Evolutionary conservation across 2,888 invertebrate species (phyloP).

Genomic region (Zygaena filipendulae): DNA sequence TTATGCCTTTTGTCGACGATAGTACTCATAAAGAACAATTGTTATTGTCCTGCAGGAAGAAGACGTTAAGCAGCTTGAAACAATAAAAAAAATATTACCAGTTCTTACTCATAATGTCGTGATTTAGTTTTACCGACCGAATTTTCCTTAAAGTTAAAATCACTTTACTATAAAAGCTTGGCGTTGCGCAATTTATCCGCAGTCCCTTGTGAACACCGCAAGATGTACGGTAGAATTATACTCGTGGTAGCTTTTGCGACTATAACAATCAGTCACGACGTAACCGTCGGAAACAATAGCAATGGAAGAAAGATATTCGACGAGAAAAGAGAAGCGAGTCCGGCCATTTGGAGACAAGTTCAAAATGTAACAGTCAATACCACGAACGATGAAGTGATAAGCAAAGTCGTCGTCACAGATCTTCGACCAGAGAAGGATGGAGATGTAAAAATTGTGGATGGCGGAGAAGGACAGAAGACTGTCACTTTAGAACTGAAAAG

Average conservation of each 20-base stretch:
- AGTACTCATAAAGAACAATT: slow-evolving; percentile 22
- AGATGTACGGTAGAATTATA: slow-evolving; percentile 26
- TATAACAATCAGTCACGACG: slow-evolving; percentile 29
- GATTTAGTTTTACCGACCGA: slow-evolving; percentile 32
- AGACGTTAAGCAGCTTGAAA: slow-evolving; percentile 18
- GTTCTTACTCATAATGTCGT: slow-evolving; percentile 26
- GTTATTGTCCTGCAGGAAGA: slow-evolving; percentile 58
- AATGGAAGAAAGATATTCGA: slow-evolving; percentile 37
- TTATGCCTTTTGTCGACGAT: slow-evolving; percentile 23
- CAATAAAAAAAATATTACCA: slow-evolving; percentile 35
- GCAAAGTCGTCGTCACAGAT: slow-evolving; percentile 36
- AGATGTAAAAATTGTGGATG: slow-evolving; percentile 38
- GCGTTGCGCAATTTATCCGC: slow-evolving; percentile 18
- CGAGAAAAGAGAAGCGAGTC: slow-evolving; percentile 37
- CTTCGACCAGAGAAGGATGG: slow-evolving; percentile 46
- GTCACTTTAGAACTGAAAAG: slow-evolving; percentile 49
- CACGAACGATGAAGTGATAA: slow-evolving; percentile 35
- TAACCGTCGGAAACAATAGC: slow-evolving; percentile 27
- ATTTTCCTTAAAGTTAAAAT: slow-evolving; percentile 45
- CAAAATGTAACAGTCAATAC: slow-evolving; percentile 36
- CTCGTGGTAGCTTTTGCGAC: slow-evolving; percentile 25
- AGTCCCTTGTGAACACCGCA: slow-evolving; percentile 25
- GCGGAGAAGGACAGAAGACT: slow-evolving; percentile 41
- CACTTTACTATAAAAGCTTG: slow-evolving; percentile 35
- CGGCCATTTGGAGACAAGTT: slow-evolving; percentile 40